Conservation (phyloP, 2,797 vertebrate genomes). For the Rhincodon typus region DNA sequence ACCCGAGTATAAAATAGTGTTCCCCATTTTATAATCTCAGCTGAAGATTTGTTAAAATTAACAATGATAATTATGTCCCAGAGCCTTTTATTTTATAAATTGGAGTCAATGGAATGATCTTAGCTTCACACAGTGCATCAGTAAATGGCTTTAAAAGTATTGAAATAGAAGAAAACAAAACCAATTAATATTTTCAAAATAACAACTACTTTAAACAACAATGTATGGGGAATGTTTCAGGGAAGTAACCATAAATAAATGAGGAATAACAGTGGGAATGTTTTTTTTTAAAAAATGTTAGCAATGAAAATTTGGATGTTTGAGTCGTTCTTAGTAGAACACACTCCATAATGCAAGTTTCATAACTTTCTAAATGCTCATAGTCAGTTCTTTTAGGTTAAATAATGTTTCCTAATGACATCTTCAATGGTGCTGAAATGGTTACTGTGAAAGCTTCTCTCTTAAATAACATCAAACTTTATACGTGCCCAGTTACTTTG, state of each 20-base stretch:
- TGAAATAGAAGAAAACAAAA: not conserved
- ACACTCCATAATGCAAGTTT: not conserved
- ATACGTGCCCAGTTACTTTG: not conserved
- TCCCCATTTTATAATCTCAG: not conserved
- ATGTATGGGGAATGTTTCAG: not conserved
- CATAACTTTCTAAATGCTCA: not conserved
- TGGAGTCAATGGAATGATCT: not conserved
- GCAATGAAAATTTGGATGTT: not conserved
- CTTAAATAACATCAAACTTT: slow-evolving; percentile 17
- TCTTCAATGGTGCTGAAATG: not conserved
- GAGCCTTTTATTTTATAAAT: not conserved
- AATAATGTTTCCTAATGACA: slow-evolving; percentile 24
- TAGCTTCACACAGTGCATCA: not conserved
- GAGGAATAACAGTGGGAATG: not conserved
- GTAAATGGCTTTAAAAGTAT: not conserved
- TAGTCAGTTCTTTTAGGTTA: not conserved
- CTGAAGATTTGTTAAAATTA: not conserved
- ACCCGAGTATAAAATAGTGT: not conserved
- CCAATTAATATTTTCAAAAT: slow-evolving; percentile 11
- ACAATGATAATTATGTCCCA: not conserved
- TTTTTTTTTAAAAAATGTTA: not conserved
- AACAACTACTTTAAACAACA: not conserved
- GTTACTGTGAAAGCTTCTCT: slow-evolving; percentile 7
- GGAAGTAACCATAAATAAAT: not conserved
- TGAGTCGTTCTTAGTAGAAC: not conserved